Conservation (phyloP, 2,113 vertebrate species). For the Eurypyga helias region DNA sequence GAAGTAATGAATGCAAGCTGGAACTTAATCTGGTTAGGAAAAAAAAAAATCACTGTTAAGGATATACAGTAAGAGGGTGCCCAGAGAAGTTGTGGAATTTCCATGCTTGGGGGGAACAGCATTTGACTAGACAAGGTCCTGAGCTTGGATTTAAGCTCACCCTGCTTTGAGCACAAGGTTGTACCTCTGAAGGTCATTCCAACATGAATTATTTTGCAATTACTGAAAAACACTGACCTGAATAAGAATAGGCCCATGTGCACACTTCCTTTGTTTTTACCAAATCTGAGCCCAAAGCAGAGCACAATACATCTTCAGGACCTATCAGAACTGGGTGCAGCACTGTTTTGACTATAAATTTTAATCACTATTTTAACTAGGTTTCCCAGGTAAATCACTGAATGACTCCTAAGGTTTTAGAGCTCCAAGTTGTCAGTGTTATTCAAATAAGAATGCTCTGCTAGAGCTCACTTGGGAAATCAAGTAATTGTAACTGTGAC, state of each 20-base stretch:
- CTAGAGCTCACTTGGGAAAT: slow-evolving; percentile 34
- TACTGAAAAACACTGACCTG: background rate
- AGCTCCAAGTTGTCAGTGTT: background rate
- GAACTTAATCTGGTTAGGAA: background rate
- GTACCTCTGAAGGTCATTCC: background rate
- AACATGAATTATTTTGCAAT: background rate
- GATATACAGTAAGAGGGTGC: background rate
- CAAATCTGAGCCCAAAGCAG: background rate
- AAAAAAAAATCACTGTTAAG: background rate
- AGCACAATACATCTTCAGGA: background rate
- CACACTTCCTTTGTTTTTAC: background rate
- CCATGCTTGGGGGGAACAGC: background rate
- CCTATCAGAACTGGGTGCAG: background rate
- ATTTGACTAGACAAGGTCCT: background rate
- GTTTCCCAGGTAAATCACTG: background rate
- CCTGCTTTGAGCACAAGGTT: background rate
- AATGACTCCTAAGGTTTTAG: background rate
- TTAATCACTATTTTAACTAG: background rate
- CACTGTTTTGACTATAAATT: background rate
- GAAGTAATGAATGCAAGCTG: background rate
- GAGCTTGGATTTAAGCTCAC: background rate
- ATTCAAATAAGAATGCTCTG: slow-evolving; percentile 17
- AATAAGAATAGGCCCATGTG: background rate
- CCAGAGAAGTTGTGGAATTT: background rate
- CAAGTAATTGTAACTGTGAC: background rate